Evolutionary conservation across 2,113 vertebrate genomes (phyloP), one percentile per base, ranked within the genome.

Genomic region (Cnemophilus loriae): DNA sequence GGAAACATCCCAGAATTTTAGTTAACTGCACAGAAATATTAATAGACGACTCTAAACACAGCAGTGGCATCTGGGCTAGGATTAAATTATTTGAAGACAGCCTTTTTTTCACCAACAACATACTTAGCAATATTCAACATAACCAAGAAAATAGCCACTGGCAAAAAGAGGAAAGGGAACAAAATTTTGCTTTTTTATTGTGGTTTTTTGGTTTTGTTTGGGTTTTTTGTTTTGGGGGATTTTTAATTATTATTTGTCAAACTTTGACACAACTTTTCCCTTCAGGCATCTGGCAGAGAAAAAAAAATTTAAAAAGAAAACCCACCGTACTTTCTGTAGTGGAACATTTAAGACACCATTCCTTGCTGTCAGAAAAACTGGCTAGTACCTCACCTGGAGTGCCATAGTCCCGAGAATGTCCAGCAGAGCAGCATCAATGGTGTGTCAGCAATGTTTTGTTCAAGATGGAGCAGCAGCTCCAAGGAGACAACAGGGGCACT

Each of bases 1-100:
- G 84, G 93, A 95, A 89, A 77, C n/a, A 91, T 77, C 21, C 64
- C 74, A 86, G 77, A 92, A 83, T 78, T 94, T 93, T 28, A 88
- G 63, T 74, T 84, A 81, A 76, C 4, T 4, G 26, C 39, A 79
- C 8, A 49, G 41, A 82, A 93, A 67, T 86, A 65, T 65, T 74
- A 87, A 91, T 33, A 91, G 69, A 57, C 1, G 1, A 84, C 86
- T 63, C 63, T 78, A 94, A 94, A 84, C 27, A 92, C 33, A 78
- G 35, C 10, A 78, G 35, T 3, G 1, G 33, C 33, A 87, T 35
- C 55, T 52, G 33, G 11, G 39, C 17, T 77, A 42, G 59, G 73
- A 67, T 30, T 52, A 55, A 70, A 78, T 59, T 74, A 49, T 87
- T 84, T 89, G 85, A 63, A 88, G 49, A 64, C 19, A 28, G 20